Percentiles rank a stretch among this genome's conserved stretches.
These are phyloP conservation scores for Drosophila chauvacae DNA, from an alignment of 1,140 invertebrate species.

Conservation along the genomic window DNA sequence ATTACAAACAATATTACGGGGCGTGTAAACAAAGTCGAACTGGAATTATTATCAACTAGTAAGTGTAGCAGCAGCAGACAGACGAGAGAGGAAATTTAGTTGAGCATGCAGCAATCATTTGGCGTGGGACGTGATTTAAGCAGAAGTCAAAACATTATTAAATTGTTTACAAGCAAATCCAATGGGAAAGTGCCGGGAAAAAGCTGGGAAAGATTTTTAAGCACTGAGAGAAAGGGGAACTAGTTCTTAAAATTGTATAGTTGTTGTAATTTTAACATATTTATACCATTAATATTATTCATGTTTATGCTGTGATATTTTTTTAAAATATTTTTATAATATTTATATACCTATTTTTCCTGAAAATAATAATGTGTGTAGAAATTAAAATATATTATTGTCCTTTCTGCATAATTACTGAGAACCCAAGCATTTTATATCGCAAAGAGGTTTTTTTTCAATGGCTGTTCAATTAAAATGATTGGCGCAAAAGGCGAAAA, in stretches of 20 bases:
- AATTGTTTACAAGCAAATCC: constrained; percentile 41
- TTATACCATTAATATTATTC: no score
- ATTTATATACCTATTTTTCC: no score
- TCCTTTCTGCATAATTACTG: no score
- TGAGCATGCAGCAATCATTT: constrained; percentile 33
- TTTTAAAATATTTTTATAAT: not conserved
- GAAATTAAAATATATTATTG: no score
- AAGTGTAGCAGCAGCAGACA: not conserved
- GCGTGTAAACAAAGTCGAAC: constrained; percentile 66
- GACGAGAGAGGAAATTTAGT: not conserved
- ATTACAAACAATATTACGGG: constrained; percentile 65
- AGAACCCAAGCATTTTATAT: no score
- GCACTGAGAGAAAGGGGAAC: constrained; percentile 4
- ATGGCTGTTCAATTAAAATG: constrained; percentile 7
- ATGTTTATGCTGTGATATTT: no score
- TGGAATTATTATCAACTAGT: constrained; percentile 47
- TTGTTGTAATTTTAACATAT: no score
- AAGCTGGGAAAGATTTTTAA: constrained; percentile 30
- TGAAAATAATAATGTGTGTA: no score
- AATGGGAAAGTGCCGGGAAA: constrained; percentile 16
- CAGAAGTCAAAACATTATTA: constrained; percentile 53
- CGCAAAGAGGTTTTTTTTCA: not conserved
- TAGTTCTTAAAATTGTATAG: no score
- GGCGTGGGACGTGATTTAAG: constrained; percentile 47
- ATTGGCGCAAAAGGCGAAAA: not conserved